Base-by-base conservation (phyloP, 2,888 invertebrate genomes). In the Xestia ashworthii region DNA sequence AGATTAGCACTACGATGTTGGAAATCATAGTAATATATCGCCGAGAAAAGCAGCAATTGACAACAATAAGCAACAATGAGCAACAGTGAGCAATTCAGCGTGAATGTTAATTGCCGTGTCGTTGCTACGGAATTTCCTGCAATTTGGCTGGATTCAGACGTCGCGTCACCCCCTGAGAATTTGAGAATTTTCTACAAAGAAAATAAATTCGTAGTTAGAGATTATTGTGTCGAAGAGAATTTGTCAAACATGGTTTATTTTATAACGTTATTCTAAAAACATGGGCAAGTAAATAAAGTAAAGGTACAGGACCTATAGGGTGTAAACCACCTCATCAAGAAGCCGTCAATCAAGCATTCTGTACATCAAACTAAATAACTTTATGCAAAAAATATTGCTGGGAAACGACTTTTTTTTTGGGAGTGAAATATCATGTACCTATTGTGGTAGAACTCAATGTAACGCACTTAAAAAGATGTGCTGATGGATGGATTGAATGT, bases 91-190 rank as follows among this genome's bases (percentile, higher is more conserved):
- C 77, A 80, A 83, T 80, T 72, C 82, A 69, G 65, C 80, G 80
- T 73, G 79, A 86, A 88, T 85, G 85, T 87, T 88, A 88, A 88
- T 88, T 87, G 75, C 76, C 74, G 73, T 79, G 88, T 82, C 88
- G 80, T 80, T 70, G 80, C 80, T 71, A 78, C 80, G 87, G 89
- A 85, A 88, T 88, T 88, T 88, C 89, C 87, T 88, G 89, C 89
- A 86, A 88, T 85, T 87, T 81, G 70, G 71, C 71, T 80, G 73
- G 48, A 85, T 83, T 83, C 86, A 86, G 73, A 73, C 75, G 74
- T 68, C 82, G 82, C 75, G 75, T 85, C 86, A 87, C 67, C 65
- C 74, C 22, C 41, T 14, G 71, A 62, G 66, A 79, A 87, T 84
- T 81, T 14, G 71, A 62, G 66, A 79, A 87, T 84, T 81, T 78